Evolutionary conservation across 1,140 invertebrate genomes (phyloP), one percentile per base, ranked within the genome.

Genomic region (Drosophila bipectinata): DNA sequence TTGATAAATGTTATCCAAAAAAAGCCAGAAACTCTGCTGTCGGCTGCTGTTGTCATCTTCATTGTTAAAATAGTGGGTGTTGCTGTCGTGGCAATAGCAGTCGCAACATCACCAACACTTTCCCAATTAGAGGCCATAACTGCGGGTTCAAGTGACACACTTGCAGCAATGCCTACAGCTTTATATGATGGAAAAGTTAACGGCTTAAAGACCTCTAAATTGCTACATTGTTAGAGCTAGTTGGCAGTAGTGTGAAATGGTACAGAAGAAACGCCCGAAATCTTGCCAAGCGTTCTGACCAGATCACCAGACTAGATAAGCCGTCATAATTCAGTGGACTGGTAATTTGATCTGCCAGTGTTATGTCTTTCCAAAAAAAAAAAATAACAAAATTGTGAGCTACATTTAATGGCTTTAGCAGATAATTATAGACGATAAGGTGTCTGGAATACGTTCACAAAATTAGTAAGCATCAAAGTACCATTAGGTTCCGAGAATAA

Each of bases 1-100:
- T 74, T 87, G 81, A 87, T 85, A 81, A 87, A 85, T 85, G 83
- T 75, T 37, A 60, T 37, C 48, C 66, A n/a, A 59, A 68, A 72
- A 30, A 47, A 57, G 14, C 15, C 37, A 30, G 32, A 55, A 49
- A 34, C 14, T 44, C 39, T 53, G 39, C 45, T 10, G 21, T 8
- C 1, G 15, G 24, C 47, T 66, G 24, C 26, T 81, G 58, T 63
- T 82, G 79, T 82, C 79, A 82, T 69, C 62, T 59, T 64, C 58
- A 54, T 72, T 77, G 53, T 72, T 63, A 53, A 63, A 61, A 15
- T 15, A 15, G 49, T 75, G 63, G 51, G 71, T 66, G 48, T 69
- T 64, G 18, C n/a, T 52, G 57, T 53, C 34, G 63, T 51, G 10
- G 44, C 61, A 45, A 28, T 26, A 34, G 5, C 59, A 32, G 1